phyloP scores from a whole-genome alignment of 92 coral and sea anemone species.

The Virgularia gustaviana region DNA sequence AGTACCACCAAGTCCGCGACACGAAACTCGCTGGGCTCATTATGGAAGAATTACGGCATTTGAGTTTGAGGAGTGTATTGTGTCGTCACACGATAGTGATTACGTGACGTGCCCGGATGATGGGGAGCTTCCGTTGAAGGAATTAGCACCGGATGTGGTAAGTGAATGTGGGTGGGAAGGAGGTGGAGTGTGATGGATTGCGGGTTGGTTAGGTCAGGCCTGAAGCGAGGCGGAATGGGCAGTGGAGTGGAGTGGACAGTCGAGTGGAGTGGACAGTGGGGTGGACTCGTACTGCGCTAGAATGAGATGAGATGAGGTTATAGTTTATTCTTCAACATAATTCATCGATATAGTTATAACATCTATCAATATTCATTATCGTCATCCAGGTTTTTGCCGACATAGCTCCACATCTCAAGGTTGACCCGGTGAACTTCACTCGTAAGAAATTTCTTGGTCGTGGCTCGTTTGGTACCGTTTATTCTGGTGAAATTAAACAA shows the following conservation, averaged over 20 bases:
- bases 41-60: conserved; percentile 72
- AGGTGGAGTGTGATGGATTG: not conserved
- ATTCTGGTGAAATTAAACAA: conserved; percentile 81
- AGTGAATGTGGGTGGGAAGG: conserved; percentile 17
- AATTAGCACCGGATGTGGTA: conserved; percentile 95
- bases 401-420: conserved; percentile 81
- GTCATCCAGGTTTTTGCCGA: conserved; percentile 82
- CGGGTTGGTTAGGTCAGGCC: not conserved
- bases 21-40: conserved; percentile 16
- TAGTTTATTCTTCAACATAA: not conserved
- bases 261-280: not conserved
- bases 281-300: not conserved
- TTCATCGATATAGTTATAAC: not conserved
- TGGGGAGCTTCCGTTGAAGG: conserved; percentile 73
- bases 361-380: not conserved
- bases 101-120: conserved; percentile 65
- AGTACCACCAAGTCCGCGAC: conserved; percentile 25
- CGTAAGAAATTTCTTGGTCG: conserved; percentile 86
- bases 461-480: conserved; percentile 96
- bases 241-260: not conserved
- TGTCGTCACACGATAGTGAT: conserved; percentile 65
- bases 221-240: not conserved
- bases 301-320: not conserved
- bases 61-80: conserved; percentile 94
- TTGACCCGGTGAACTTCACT: conserved; percentile 62